phyloP scores from a whole-genome alignment of 2,888 invertebrate species.

The Zaprionus lineosus region DNA sequence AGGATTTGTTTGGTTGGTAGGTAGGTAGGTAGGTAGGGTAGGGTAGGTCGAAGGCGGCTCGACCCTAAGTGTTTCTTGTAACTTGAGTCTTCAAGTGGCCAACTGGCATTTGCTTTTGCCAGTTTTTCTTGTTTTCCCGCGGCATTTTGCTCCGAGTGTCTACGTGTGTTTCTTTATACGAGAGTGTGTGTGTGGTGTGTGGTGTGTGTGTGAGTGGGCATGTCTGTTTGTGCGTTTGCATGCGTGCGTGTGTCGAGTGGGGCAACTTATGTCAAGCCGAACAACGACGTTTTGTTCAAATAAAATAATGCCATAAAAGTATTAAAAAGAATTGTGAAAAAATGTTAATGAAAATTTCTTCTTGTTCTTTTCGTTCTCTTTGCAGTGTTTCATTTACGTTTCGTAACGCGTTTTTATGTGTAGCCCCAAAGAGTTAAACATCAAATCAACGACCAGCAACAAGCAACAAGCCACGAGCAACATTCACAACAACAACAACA shows the following conservation, averaged over 20 bases:
- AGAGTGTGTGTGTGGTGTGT: neutral
- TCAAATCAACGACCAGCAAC: constrained; percentile 26
- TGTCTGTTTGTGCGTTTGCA: constrained; percentile 4
- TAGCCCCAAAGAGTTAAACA: constrained; percentile 42
- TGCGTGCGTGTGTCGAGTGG: constrained; percentile 43
- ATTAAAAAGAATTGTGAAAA: constrained; percentile 35
- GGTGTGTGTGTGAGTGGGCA: no score
- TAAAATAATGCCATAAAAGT: constrained; percentile 52
- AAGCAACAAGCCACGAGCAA: constrained; percentile 11
- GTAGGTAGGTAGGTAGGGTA: neutral
- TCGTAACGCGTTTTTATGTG: constrained; percentile 47
- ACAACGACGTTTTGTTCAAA: constrained; percentile 60
- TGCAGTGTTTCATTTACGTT: constrained; percentile 67
- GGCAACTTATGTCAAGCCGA: constrained; percentile 58
- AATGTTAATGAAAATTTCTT: constrained; percentile 56
- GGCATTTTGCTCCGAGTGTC: constrained; percentile 9
- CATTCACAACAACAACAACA: constrained; percentile 51
- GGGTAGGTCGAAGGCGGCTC: constrained; percentile 35
- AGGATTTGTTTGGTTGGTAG: neutral
- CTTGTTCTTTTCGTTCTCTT: constrained; percentile 16
- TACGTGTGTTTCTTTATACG: neutral
- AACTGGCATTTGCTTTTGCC: constrained; percentile 72
- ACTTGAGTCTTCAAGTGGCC: constrained; percentile 77
- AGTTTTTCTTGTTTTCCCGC: constrained; percentile 46
- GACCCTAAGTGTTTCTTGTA: constrained; percentile 78